Conservation (phyloP, 1,140 invertebrate genomes). For the Brachionus manjavacas region DNA sequence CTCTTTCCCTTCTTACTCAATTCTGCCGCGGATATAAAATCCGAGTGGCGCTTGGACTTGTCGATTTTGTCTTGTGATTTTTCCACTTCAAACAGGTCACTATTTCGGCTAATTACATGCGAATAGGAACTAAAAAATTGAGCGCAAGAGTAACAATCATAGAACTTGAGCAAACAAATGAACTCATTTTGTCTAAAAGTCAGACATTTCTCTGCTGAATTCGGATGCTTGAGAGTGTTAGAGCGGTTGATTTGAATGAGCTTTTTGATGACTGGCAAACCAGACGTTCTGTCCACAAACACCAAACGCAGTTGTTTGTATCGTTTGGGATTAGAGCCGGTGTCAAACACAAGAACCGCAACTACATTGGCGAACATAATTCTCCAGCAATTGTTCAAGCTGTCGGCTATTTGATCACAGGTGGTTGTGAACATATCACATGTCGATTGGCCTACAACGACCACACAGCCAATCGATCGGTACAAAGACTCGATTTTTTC, state of each 20-base stretch:
- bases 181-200: background rate
- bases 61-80: background rate
- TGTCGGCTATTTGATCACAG: background rate
- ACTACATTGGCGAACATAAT: background rate
- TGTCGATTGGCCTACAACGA: background rate
- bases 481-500: slow-evolving; percentile 2
- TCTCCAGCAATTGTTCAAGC: slow-evolving; percentile 5
- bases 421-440: background rate
- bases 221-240: background rate
- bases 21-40: background rate
- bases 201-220: background rate
- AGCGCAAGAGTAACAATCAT: background rate
- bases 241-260: background rate
- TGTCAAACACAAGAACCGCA: background rate
- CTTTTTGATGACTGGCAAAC: background rate
- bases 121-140: background rate
- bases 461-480: background rate
- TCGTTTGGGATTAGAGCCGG: background rate
- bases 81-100: background rate
- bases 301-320: background rate
- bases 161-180: slow-evolving; percentile 6
- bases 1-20: background rate
- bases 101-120: background rate
- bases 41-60: background rate
- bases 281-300: background rate